Evolutionary conservation across 2,797 vertebrate species (phyloP), one percentile per base, ranked within the genome.

Genomic region (Australoheros facetus): DNA sequence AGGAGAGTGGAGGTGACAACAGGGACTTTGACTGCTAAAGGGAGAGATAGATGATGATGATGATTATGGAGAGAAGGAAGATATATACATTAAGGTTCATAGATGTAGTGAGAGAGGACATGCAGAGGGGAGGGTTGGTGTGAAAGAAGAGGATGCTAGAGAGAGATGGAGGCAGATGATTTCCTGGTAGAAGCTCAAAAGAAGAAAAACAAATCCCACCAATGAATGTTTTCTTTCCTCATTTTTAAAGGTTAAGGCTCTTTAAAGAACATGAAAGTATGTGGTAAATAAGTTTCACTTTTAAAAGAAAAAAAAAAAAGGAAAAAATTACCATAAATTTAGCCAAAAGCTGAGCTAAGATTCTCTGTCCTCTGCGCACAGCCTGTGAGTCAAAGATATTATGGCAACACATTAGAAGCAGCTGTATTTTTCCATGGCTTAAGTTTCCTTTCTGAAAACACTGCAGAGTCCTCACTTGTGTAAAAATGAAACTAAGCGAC

Each of bases 401-500:
- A 82, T 73, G 73, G 54, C 70, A 73, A 48, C 71, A 73, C 77
- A 86, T 83, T 73, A 62, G 81, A 87, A 83, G 75, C 85, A 84
- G 85, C 81, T 82, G 84, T 88, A 79, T 71, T 89, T 91, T 86
- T 91, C 80, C 75, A 82, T 66, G 45, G 39, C 62, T 75, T 57
- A 16, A 57, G 60, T 78, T 84, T 82, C 14, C 0, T 73, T 79
- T 82, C 42, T 81, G 23, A 82, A 85, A 84, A 78, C n/a, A 71
- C 17, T 17, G 16, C 16, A 13, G 13, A 71, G 23, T 58, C 39
- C 71, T 51, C 79, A 71, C 12, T 77, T n/a, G 19, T 42, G 16
- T 45, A 80, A 73, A 79, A 85, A 45, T 51, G 5, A 78, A 88
- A 85, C 66, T 48, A 11, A 79, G 80, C 79, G 64, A 69, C 75